Base-by-base conservation (phyloP, 2,113 vertebrate species). In the Picathartes gymnocephalus region DNA sequence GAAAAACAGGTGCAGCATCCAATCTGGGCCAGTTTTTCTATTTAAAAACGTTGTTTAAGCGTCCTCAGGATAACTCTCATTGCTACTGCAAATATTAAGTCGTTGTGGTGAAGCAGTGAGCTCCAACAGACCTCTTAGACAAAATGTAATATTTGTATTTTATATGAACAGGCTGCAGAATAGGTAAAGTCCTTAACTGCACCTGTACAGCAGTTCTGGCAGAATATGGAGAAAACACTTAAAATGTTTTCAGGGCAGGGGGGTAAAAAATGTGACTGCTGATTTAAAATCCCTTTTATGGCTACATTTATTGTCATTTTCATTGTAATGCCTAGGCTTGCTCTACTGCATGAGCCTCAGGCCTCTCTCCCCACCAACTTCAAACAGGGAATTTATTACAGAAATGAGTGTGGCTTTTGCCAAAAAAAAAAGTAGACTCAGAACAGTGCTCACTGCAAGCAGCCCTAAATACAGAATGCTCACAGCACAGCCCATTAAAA, bases 241-340 rank as follows among this genome's bases (percentile, higher is more conserved):
- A 6, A 33, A 78, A 60, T 51, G 70, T 88, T 95, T 85, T 44
- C 54, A 53, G 48, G 53, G 53, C 15, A 30, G 28, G 2, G 7
- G 13, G 19, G 51, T 37, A 7, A 42, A 42, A 54, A 54, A 58
- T 19, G 22, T 23, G 50, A 73, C 50, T 88, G 74, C 66, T 76
- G 85, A 82, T 90, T 86, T 92, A 27, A 94, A 93, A 76, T 61
- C 50, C 53, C 45, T 61, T 96, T 96, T 83, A 92, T 70, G n/a
- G 58, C 42, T 80, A 53, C 7, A 4, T 93, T 96, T 93, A 95
- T 90, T 92, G 92, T 47, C 47, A 53, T 77, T 92, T 74, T 86
- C 90, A 88, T 54, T 88, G 90, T 69, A 86, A 77, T 62, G 64
- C 65, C 79, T 86, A 72, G 77, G 85, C 88, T 90, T 93, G 78